These are phyloP conservation scores for Gnathochromis pfefferi DNA, from an alignment of 2,113 vertebrate genomes.

Conservation along the genomic window DNA sequence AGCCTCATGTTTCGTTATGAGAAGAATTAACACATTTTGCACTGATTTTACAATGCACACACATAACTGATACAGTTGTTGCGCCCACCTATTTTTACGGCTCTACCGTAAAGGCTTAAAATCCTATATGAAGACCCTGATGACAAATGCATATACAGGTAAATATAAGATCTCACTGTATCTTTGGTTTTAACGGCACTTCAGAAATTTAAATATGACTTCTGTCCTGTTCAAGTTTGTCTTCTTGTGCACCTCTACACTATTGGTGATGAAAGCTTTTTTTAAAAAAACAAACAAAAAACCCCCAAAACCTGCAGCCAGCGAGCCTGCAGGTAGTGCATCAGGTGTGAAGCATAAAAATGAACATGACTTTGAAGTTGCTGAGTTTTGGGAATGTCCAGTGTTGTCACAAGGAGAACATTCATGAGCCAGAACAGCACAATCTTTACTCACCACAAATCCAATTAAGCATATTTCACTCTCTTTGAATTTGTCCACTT, in stretches of 20 bases:
- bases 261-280: background rate
- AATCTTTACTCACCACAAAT: background rate
- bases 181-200: background rate
- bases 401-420: background rate
- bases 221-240: background rate
- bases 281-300: fast-evolving
- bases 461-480: background rate
- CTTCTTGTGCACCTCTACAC: background rate
- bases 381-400: background rate
- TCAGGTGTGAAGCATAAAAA: background rate
- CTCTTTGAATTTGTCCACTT: background rate
- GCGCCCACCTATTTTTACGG: background rate
- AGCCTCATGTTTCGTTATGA: slow-evolving; percentile 11
- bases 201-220: background rate
- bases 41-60: background rate
- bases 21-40: background rate
- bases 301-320: fast-evolving
- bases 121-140: background rate
- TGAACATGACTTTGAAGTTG: background rate
- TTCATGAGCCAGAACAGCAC: background rate
- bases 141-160: background rate
- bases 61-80: background rate
- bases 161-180: background rate
- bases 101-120: background rate
- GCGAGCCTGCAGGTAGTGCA: background rate